Percentiles rank a stretch among this genome's conserved stretches.
phyloP scores from a whole-genome alignment of 2,888 invertebrate species.

The Agonopterix heracliana region DNA sequence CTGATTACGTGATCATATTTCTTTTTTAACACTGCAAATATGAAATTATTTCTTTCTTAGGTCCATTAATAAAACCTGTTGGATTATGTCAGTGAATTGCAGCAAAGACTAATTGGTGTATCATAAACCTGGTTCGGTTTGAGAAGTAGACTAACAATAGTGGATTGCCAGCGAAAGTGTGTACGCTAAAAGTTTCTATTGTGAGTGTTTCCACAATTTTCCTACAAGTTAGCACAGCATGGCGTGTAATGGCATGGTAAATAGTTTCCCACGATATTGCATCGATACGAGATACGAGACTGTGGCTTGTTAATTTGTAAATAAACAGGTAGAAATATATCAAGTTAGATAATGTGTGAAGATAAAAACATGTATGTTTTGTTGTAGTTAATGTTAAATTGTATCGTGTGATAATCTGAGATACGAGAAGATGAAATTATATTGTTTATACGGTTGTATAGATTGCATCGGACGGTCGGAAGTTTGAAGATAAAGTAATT shows the following conservation, averaged over 20 bases:
- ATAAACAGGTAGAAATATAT: no score
- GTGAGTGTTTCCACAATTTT: constrained; percentile 23
- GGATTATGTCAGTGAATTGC: constrained; percentile 9
- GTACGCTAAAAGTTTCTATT: constrained; percentile 17
- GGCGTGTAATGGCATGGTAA: constrained; percentile 20
- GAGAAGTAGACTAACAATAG: constrained; percentile 24
- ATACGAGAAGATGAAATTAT: no score
- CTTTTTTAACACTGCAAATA: no score
- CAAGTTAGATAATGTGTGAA: no score
- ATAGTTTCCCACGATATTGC: constrained; percentile 30
- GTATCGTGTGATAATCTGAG: no score
- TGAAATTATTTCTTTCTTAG: no score
- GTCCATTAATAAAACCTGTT: neutral
- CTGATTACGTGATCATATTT: constrained; percentile 1
- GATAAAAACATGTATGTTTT: no score
- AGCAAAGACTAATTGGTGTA: constrained; percentile 11
- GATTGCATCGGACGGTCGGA: no score
- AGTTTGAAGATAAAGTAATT: no score
- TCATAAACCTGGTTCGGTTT: constrained; percentile 17
- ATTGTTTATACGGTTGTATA: no score
- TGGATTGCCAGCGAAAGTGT: constrained; percentile 27
- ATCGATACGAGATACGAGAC: constrained; percentile 8
- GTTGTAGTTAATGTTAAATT: no score
- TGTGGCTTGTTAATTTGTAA: no score
- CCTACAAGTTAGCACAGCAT: constrained; percentile 12